phyloP scores from a whole-genome alignment of 2,888 invertebrate genomes.

The Drosophila pseudotakahashii region DNA sequence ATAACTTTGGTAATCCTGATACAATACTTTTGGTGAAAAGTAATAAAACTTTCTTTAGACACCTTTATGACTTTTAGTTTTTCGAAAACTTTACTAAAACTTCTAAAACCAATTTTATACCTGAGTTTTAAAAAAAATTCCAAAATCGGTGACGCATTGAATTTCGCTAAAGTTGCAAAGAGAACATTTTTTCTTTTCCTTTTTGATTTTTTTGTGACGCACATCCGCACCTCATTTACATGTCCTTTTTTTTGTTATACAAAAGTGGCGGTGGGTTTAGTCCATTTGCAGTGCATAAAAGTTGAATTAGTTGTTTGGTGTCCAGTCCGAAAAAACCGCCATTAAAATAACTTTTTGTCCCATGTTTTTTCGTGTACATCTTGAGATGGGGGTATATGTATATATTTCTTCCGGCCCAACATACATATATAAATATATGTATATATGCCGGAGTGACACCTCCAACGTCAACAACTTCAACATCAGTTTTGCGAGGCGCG shows the following conservation, averaged over 20 bases:
- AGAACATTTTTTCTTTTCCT: background rate
- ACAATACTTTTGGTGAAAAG: too few species aligned
- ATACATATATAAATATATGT: conserved; percentile 4
- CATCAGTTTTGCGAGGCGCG: conserved; percentile 20
- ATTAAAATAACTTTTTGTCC: conserved; percentile 60
- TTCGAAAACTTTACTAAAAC: too few species aligned
- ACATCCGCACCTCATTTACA: conserved; percentile 21
- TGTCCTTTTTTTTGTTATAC: conserved; percentile 2
- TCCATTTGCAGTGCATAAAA: conserved; percentile 42
- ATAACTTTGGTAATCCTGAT: too few species aligned
- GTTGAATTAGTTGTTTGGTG: conserved; percentile 41
- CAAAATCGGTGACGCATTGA: background rate
- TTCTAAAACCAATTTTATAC: background rate
- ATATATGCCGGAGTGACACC: conserved; percentile 38
- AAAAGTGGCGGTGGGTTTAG: background rate
- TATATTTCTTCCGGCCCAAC: background rate
- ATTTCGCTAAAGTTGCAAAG: conserved; percentile 1
- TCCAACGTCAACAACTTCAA: conserved; percentile 18
- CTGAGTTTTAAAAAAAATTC: too few species aligned
- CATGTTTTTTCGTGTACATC: conserved; percentile 3
- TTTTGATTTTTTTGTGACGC: background rate
- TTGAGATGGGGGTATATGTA: conserved; percentile 6
- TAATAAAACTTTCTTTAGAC: too few species aligned
- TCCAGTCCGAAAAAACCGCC: conserved; percentile 52
- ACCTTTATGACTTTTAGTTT: too few species aligned